Evolutionary conservation across 2,113 vertebrate genomes (phyloP).

Genomic region (Daubentonia madagascariensis): DNA sequence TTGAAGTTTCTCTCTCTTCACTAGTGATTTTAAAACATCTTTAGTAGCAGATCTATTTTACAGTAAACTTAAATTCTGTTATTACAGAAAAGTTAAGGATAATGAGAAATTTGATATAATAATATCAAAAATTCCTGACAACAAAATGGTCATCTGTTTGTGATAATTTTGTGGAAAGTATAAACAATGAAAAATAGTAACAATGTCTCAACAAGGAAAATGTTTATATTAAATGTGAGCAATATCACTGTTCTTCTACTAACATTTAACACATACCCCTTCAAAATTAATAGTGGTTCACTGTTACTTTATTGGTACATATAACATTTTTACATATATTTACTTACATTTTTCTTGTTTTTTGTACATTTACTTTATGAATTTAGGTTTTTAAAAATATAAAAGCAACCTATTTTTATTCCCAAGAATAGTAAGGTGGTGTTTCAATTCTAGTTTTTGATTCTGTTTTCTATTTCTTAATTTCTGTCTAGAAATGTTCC

Average conservation of each 20-base stretch:
- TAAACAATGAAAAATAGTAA: constrained; percentile 1
- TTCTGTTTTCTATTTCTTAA: background rate
- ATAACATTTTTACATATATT: background rate
- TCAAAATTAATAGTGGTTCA: background rate
- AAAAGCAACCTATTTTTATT: constrained; percentile 36
- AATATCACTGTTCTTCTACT: background rate
- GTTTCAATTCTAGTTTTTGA: constrained; percentile 6
- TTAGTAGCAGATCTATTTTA: background rate
- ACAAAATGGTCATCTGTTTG: background rate
- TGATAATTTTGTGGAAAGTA: constrained; percentile 22
- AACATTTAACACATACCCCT: background rate
- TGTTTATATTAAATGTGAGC: background rate
- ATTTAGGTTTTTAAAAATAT: background rate
- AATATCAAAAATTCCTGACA: background rate
- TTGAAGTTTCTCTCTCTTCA: background rate
- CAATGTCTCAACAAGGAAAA: constrained; percentile 17
- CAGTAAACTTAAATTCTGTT: background rate
- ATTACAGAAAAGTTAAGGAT: background rate
- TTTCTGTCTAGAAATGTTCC: background rate
- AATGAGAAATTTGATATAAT: background rate
- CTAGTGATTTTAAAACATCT: background rate
- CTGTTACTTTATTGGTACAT: background rate
- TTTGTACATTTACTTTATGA: constrained; percentile 23
- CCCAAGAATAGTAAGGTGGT: background rate
- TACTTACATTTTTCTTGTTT: background rate